phyloP scores from a whole-genome alignment of 2,113 vertebrate genomes.

The Pao palembangensis region DNA sequence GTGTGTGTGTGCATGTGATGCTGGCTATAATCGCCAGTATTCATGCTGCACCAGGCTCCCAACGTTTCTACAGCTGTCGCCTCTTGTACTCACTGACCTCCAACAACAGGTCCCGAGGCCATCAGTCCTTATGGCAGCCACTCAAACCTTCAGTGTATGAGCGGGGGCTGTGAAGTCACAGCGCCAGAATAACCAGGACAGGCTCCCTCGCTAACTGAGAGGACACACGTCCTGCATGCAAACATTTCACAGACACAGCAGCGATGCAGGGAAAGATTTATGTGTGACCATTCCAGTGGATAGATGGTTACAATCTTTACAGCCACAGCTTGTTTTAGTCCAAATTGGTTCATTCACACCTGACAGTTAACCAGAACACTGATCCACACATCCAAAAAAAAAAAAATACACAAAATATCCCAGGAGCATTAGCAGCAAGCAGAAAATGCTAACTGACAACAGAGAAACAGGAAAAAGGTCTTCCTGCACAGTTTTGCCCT shows the following conservation, averaged over 20 bases:
- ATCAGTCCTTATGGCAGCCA: slow-evolving; percentile 53
- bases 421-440: no score
- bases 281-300: not conserved
- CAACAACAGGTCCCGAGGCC: slow-evolving; percentile 60
- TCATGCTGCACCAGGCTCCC: slow-evolving; percentile 62
- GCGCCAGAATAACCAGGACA: not conserved
- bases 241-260: slow-evolving; percentile 14
- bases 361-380: no score
- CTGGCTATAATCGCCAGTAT: slow-evolving; percentile 63
- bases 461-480: no score
- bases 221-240: slow-evolving; percentile 13
- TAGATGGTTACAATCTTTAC: not conserved
- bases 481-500: no score
- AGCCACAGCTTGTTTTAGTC: no score
- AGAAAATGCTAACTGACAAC: no score
- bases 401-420: no score
- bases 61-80: slow-evolving; percentile 72
- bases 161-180: slow-evolving; percentile 3
- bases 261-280: not conserved
- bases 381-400: no score
- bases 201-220: not conserved
- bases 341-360: no score
- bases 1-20: slow-evolving; percentile 23
- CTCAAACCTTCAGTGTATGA: slow-evolving; percentile 46
- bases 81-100: slow-evolving; percentile 69